Evolutionary conservation across 2,113 vertebrate genomes (phyloP), one percentile per base, ranked within the genome.

Genomic region (Oryzias celebensis): DNA sequence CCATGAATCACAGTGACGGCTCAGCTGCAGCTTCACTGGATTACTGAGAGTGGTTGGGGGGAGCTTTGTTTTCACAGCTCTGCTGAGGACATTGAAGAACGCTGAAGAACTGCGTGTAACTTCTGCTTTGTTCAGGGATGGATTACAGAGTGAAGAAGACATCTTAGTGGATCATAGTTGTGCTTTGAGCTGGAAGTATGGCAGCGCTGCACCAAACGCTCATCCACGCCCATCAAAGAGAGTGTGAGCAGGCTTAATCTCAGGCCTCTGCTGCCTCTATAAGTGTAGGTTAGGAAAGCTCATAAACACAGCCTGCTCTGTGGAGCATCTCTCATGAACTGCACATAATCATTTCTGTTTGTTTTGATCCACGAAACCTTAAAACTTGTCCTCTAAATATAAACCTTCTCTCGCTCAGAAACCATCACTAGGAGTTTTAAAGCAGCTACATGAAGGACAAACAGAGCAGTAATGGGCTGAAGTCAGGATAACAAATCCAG

Each of bases 261-360:
- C 13, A 1, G 26, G 16, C 43, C 56, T 36, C 36, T 12, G 36
- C 36, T 36, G 22, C 47, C 47, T 68, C 43, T 70, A 13, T 78
- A 71, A 82, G 61, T 75, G 48, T 65, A 60, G 65, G 65, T 68
- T 68, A 46, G 60, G 51, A 52, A 76, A 78, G 58, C 65, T 31
- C 7, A 59, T 80, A 78, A 82, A 73, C 50, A 76, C 57, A 50
- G 44, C 31, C 55, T 54, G 62, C 54, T 56, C 20, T 45, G 22
- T 49, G 50, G 31, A n/a, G 61, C 47, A 15, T 41, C 24, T 41
- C 24, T 43, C 31, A 18, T 23, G 5, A 3, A 4, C 18, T 49
- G 24, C 26, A 69, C 55, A 49, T 46, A 47, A 16, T 67, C 1
- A 60, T 68, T 57, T 53, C 36, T 28, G 16, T 58, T 57, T 3